A percentile compares a stretch with the other conserved stretches of the same genome.
These are phyloP conservation scores for Ceriagrion tenellum DNA, from an alignment of 2,888 invertebrate genomes.

Conservation along the genomic window DNA sequence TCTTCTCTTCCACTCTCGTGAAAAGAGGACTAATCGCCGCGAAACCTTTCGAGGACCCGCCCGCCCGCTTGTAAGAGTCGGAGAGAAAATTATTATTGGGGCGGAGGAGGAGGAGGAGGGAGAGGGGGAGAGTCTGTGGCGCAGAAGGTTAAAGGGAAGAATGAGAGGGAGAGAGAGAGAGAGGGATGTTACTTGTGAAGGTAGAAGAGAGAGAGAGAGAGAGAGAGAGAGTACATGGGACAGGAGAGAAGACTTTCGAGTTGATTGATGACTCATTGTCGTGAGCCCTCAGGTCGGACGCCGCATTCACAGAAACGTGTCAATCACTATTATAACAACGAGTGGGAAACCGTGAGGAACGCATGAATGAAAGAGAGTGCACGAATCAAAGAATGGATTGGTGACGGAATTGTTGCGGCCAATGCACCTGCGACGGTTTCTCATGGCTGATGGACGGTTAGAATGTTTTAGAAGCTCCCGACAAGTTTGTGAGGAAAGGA, in stretches of 20 bases:
- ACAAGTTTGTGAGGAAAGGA: no score
- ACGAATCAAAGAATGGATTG: neutral
- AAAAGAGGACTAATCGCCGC: conserved; percentile 28
- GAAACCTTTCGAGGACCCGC: conserved; percentile 24
- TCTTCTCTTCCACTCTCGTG: conserved; percentile 7
- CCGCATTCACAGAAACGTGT: neutral
- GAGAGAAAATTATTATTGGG: neutral
- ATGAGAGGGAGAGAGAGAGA: neutral
- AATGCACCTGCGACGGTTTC: neutral
- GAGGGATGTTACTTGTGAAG: neutral
- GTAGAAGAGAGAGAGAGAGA: neutral
- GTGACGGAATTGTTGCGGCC: neutral
- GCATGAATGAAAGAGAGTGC: neutral
- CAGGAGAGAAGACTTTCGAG: neutral
- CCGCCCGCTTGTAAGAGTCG: neutral
- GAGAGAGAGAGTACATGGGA: neutral
- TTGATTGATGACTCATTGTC: conserved; percentile 25
- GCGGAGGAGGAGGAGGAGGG: neutral
- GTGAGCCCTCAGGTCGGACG: neutral
- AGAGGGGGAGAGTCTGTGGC: neutral
- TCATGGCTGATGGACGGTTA: neutral
- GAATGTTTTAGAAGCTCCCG: neutral
- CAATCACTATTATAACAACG: neutral
- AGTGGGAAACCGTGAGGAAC: neutral
- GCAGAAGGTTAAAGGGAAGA: neutral